Base-by-base conservation (phyloP, 2,113 vertebrate species). In the Microtus montanus region DNA sequence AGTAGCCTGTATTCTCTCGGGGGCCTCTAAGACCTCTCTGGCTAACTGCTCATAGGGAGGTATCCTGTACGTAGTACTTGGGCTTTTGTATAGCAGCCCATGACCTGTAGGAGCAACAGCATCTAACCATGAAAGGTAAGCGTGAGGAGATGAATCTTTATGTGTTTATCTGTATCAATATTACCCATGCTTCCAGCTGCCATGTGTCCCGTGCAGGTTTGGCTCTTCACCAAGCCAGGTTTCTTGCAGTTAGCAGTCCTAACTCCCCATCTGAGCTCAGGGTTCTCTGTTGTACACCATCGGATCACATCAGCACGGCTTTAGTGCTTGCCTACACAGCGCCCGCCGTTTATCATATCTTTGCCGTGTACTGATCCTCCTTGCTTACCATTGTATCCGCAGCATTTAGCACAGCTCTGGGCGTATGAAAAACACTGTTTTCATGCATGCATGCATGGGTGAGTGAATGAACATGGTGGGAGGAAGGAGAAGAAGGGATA, bases 111-210 rank as follows among this genome's bases (percentile, higher is more conserved):
- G 28, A 68, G 41, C 17, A 68, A 44, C 41, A 47, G 28, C 24
- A 44, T 41, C 58, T 44, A 63, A 7, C 28, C 30, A 35, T 47
- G 28, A 68, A 85, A 66, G 28, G 28, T 19, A 35, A 33, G 17
- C 63, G 4, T 63, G 30, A 93, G 12, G 90, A 89, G 80, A 8
- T 80, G 19, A 85, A 70, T 85, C 28, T 77, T 35, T 91, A 66
- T 90, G 90, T 73, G 22, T 88, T 77, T 87, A 58, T 80, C 71
- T 64, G 86, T 90, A 83, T 28, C 24, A 28, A 44, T 83, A 68
- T 68, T 20, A 58, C 17, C 9, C 22, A 8, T 0, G 22, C 35
- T 63, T 30, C 52, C 74, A 47, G 52, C 28, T 64, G 44, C 5
- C 20, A 12, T 38, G 61, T 63, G 49, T 28, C 61, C 38, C 6